Conservation (phyloP, 2,888 invertebrate genomes). For the Synanthedon tipuliformis region DNA sequence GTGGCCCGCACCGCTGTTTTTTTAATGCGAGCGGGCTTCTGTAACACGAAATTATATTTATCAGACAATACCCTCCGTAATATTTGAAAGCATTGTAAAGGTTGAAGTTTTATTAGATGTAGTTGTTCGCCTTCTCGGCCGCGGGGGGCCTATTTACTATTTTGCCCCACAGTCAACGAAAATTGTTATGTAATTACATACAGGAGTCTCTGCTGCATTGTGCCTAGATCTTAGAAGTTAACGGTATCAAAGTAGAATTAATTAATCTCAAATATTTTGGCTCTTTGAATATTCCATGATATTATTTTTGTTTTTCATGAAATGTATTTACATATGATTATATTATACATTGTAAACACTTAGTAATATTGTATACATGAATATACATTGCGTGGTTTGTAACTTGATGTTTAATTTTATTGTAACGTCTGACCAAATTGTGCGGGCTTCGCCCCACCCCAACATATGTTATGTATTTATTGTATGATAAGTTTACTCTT, state of each 20-base stretch:
- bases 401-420: slow-evolving; percentile 65
- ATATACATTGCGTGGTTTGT: slow-evolving; percentile 70
- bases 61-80: slow-evolving; percentile 69
- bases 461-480: no score
- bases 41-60: slow-evolving; percentile 59
- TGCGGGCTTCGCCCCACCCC: slow-evolving; percentile 24
- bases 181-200: slow-evolving; percentile 65
- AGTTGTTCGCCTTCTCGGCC: slow-evolving; percentile 57
- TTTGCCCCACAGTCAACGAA: slow-evolving; percentile 68
- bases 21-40: slow-evolving; percentile 51
- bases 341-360: slow-evolving; percentile 57
- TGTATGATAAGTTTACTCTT: slow-evolving; percentile 59
- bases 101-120: slow-evolving; percentile 63
- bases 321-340: slow-evolving; percentile 63
- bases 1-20: slow-evolving; percentile 53
- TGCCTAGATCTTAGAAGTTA: slow-evolving; percentile 72
- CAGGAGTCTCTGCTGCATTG: slow-evolving; percentile 72
- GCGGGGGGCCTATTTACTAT: slow-evolving; percentile 38
- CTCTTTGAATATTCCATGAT: slow-evolving; percentile 71
- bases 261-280: slow-evolving; percentile 65
- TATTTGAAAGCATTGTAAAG: slow-evolving; percentile 49
- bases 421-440: slow-evolving; percentile 62
- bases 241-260: slow-evolving; percentile 69
- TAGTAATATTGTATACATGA: slow-evolving; percentile 68
- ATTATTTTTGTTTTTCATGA: slow-evolving; percentile 67